A percentile compares a stretch with the other conserved stretches of the same genome.
phyloP scores from a whole-genome alignment of 2,113 vertebrate species.

The Prietella phreatophila region DNA sequence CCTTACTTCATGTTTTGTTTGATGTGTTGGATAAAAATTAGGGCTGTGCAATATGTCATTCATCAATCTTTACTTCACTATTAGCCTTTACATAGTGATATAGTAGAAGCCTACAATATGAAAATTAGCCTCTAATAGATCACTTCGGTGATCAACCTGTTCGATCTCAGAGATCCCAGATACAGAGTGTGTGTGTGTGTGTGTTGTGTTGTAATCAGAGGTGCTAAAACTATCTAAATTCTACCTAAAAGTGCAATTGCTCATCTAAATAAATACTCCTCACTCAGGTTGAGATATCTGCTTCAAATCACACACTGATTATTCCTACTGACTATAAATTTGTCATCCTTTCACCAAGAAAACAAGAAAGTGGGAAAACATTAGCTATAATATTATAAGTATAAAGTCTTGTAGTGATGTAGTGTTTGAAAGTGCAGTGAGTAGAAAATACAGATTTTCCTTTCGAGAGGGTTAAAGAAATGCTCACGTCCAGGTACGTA shows the following conservation, averaged over 20 bases:
- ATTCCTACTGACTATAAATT: background rate
- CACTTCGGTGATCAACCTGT: background rate
- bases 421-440: background rate
- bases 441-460: background rate
- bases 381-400: background rate
- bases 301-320: background rate
- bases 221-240: background rate
- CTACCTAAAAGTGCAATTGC: background rate
- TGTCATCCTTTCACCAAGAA: background rate
- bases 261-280: background rate
- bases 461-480: background rate
- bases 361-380: background rate
- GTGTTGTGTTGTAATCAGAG: background rate
- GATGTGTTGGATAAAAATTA: background rate
- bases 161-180: background rate
- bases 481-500: background rate
- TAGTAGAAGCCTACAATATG: background rate
- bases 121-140: background rate
- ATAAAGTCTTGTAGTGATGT: background rate
- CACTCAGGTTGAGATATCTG: background rate
- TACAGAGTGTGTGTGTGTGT: background rate
- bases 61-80: background rate
- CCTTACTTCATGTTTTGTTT: background rate
- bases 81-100: background rate
- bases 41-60: background rate